Evolutionary conservation across 2,888 invertebrate genomes (phyloP), one percentile per base, ranked within the genome.

Genomic region (Diarsia dahlii): DNA sequence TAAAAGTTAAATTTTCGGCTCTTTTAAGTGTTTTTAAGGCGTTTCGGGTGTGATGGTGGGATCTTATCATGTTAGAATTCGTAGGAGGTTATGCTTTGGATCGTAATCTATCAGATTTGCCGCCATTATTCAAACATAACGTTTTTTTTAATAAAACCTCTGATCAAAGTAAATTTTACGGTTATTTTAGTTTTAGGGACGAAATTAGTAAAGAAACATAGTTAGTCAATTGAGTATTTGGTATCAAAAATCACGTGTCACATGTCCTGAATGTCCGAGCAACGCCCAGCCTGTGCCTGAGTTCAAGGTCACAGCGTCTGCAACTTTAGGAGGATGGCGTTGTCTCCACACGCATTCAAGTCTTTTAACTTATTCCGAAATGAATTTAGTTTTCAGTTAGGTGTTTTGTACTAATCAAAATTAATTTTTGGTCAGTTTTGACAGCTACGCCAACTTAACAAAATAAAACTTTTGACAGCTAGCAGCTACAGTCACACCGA

Each of bases 1-100:
- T 85, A 75, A 68, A 85, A 69, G 71, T 78, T 81, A 81, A 23
- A 80, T 81, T 87, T 84, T 80, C 62, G 78, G 68, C 56, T 65
- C 64, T 76, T 63, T 74, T 52, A 66, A 56, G 54, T 84, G 84
- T 84, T 77, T 83, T 77, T 69, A 80, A 39, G 71, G 69, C 65
- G 34, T 71, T 69, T 63, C 65, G 76, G 83, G 83, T 85, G 83
- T 81, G 80, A 78, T 72, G 67, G 56, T 66, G 60, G 62, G 56
- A 69, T 56, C 18, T 74, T 78, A 81, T 84, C 74, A 58, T 63
- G 71, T 62, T 58, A 45, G 46, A 65, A 67, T 82, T 71, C 50
- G 20, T 69, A 56, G 46, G 63, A 74, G 73, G 78, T 78, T 72
- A 84, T 66, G 71, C 73, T 77, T 74, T 78, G 66, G 52, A 71